Evolutionary conservation across 92 coral and sea anemone genomes (phyloP), one percentile per base, ranked within the genome.

Genomic region (Heteractis magnifica): DNA sequence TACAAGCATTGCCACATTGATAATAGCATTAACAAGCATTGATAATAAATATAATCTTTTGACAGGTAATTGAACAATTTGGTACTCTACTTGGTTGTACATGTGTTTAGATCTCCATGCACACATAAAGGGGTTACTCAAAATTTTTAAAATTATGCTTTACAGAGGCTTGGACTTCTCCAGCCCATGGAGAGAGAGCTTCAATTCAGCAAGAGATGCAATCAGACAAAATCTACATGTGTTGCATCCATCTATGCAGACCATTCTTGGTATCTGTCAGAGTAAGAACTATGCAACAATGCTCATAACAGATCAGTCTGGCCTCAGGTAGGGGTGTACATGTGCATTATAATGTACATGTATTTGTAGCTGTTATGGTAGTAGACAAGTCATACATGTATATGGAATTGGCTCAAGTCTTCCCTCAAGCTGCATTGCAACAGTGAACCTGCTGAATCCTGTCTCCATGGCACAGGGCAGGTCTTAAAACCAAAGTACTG

Each of bases 181-280:
- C 26, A 96, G 99, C 88, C 98, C 99, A 4, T 96, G 99, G 99
- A 93, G 99, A 82, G 98, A 94, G 53, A 94, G 94, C 52, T 96
- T 94, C 73, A 92, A 90, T 78, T 62, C 89, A n/a, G 91, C 99
- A 4, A 83, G 93, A 58, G 94, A 91, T 74, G 85, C 93, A 49
- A 83, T 96, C 51, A 80, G 88, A 50, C 90, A 86, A 16, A 96
- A 96, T 76, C 93, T 96, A 55, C 99, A 96, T 79, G 82, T 92
- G 23, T 86, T 96, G 16, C 99, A 96, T 78, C 95, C 98, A 11
- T 96, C 99, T 16, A 96, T 96, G 99, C 99, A 94, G 84, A 96
- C 97, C 10, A 96, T 96, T 23, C 91, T 96, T 71, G 90, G 90
- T 41, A 94, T 96, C 70, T 96, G 99, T 60, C 99, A 96, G 78